Conservation (phyloP, 2,797 vertebrate species). For the Falco biarmicus region DNA sequence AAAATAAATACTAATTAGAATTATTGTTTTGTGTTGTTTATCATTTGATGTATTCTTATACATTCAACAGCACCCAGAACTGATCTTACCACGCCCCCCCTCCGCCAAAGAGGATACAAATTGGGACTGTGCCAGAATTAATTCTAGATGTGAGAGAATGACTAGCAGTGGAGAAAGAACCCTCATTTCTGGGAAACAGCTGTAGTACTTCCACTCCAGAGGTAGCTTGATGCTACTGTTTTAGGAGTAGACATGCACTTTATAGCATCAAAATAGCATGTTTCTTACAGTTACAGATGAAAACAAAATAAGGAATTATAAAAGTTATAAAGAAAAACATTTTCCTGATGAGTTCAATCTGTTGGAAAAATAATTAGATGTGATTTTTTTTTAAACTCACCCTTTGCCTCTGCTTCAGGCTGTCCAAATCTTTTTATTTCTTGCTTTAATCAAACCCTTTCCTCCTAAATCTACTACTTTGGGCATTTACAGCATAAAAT, state of each 20-base stretch:
- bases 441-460: neutral
- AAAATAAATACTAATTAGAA: neutral
- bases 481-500: neutral
- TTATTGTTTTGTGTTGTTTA: neutral
- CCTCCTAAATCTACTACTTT: neutral
- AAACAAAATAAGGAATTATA: neutral
- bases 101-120: neutral
- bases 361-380: too few relatives aligned
- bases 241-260: neutral
- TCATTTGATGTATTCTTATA: neutral
- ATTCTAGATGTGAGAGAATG: neutral
- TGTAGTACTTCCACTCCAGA: neutral
- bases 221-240: neutral
- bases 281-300: neutral
- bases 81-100: accelerated
- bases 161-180: neutral
- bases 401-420: neutral
- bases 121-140: neutral
- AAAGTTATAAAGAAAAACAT: neutral
- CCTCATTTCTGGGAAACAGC: neutral
- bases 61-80: neutral
- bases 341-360: neutral
- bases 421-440: neutral
- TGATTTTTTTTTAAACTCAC: neutral
- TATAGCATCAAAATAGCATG: neutral